Percentiles rank a stretch among this genome's conserved stretches.
Evolutionary conservation across 2,888 invertebrate species (phyloP).

Genomic region (Salpingus planirostris): DNA sequence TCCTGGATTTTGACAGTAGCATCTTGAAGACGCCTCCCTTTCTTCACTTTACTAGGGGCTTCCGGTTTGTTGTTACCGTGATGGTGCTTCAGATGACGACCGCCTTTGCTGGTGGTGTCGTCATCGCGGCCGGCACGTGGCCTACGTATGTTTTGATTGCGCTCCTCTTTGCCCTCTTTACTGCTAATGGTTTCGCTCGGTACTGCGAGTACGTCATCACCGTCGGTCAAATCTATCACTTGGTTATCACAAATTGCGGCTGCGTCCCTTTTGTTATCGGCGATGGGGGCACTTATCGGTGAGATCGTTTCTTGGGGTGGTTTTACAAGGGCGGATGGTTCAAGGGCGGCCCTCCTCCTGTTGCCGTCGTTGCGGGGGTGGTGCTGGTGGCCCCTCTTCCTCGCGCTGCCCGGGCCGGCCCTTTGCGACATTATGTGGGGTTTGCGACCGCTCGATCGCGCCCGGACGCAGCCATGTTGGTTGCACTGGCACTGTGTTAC

Average conservation of each 20-base stretch:
- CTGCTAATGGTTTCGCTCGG: constrained; percentile 12
- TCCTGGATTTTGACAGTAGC: too few species aligned
- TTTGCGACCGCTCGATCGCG: constrained; percentile 36
- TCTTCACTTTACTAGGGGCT: constrained; percentile 19
- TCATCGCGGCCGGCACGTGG: constrained; percentile 40
- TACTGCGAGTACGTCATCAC: constrained; percentile 32
- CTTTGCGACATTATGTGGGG: constrained; percentile 55
- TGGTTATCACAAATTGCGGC: constrained; percentile 25
- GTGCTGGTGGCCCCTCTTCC: constrained; percentile 66
- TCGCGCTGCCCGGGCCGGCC: constrained; percentile 52
- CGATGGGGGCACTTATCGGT: too few species aligned
- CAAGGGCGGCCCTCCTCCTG: constrained; percentile 47
- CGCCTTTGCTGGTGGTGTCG: constrained; percentile 20
- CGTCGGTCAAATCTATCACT: constrained; percentile 39
- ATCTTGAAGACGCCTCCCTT: constrained; percentile 20
- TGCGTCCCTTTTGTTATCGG: constrained; percentile 7
- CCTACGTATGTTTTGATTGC: too few species aligned
- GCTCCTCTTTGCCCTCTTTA: too few species aligned
- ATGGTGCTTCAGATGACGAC: constrained; percentile 11
- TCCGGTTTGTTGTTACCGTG: constrained; percentile 9
- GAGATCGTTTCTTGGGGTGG: constrained; percentile 4
- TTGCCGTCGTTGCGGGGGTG: constrained; percentile 55
- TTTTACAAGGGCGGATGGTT: constrained; percentile 30
- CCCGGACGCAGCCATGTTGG: constrained; percentile 55
- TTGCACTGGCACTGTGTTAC: constrained; percentile 28